phyloP scores from a whole-genome alignment of 2,113 vertebrate genomes.

The Pterocles orientalis region DNA sequence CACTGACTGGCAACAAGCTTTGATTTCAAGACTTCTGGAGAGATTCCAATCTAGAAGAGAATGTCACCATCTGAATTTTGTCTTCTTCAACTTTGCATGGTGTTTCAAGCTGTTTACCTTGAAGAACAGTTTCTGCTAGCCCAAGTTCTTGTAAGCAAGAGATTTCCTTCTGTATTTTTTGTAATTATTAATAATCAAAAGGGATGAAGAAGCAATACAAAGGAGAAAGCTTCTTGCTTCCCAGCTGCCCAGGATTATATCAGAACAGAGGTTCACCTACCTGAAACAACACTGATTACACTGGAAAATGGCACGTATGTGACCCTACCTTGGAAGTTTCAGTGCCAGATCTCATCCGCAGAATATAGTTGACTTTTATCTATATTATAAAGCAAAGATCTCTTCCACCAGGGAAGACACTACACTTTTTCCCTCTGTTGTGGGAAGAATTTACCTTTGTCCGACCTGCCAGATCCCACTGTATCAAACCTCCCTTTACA shows the following conservation, averaged over 20 bases:
- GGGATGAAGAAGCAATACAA: not conserved
- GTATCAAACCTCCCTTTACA: not conserved
- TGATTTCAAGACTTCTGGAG: constrained; percentile 17
- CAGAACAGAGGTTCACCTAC: not conserved
- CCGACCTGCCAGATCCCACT: not conserved
- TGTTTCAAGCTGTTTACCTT: not conserved
- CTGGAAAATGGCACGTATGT: not conserved
- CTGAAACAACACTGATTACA: not conserved
- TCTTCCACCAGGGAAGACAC: not conserved
- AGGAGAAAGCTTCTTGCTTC: not conserved
- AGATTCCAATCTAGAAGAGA: not conserved
- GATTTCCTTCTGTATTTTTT: not conserved
- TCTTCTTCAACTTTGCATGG: not conserved
- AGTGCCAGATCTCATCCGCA: not conserved
- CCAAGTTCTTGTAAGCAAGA: not conserved
- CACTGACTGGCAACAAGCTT: not conserved
- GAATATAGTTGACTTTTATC: not conserved
- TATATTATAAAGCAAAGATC: not conserved
- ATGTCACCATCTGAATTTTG: not conserved
- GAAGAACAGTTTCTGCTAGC: not conserved
- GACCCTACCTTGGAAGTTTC: not conserved
- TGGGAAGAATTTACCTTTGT: not conserved
- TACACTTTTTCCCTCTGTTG: not conserved
- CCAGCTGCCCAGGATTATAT: not conserved
- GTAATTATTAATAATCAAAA: not conserved